phyloP scores from a whole-genome alignment of 2,797 vertebrate species.

The Myiotriccus ornatus region DNA sequence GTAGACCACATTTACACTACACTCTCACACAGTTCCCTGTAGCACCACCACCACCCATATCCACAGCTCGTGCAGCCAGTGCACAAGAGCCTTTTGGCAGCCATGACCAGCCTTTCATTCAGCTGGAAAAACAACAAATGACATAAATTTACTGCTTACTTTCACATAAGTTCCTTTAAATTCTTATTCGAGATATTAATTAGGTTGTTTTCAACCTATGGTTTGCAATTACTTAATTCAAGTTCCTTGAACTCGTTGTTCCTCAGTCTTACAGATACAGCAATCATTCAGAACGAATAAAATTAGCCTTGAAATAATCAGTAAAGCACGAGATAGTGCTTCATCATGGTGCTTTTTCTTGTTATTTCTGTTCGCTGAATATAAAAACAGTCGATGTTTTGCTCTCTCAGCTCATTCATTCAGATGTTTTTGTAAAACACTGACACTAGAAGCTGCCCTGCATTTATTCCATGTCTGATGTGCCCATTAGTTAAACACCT shows the following conservation, averaged over 20 bases:
- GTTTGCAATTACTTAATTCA: not conserved
- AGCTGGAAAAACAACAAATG: not conserved
- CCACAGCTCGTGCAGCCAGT: fast-evolving
- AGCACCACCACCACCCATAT: not conserved
- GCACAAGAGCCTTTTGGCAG: not conserved
- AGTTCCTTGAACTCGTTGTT: not conserved
- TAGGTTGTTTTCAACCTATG: not conserved
- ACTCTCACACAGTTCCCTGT: not conserved
- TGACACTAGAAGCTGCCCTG: constrained; percentile 1
- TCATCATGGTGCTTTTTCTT: not conserved
- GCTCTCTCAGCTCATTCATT: constrained; percentile 14
- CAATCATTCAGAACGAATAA: not conserved
- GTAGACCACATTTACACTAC: not conserved
- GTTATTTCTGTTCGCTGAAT: constrained; percentile 9
- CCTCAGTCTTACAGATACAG: not conserved
- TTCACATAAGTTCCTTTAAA: not conserved
- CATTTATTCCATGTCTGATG: constrained; percentile 7
- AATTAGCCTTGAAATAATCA: not conserved
- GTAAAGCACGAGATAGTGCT: not conserved
- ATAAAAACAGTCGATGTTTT: constrained; percentile 9
- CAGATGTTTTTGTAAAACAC: constrained; percentile 16
- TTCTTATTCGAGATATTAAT: not conserved
- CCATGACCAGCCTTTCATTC: not conserved
- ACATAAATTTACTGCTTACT: not conserved
- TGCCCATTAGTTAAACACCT: constrained; percentile 35